Percentiles rank a stretch among this genome's conserved stretches.
Conservation (phyloP, 2,888 invertebrate genomes). For the Pherbina coryleti region DNA sequence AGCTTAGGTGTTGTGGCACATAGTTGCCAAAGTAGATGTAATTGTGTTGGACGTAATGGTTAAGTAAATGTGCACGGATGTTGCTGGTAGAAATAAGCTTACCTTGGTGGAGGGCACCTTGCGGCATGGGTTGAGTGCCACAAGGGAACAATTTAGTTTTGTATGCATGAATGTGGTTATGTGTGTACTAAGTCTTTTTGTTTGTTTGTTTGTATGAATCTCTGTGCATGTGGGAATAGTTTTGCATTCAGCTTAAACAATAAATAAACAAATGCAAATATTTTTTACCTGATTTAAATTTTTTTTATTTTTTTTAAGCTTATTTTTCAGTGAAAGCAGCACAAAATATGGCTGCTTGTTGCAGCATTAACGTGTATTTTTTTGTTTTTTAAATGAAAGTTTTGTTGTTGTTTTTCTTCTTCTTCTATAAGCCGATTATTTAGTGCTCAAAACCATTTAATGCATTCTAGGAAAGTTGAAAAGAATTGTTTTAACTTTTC, state of each 20-base stretch:
- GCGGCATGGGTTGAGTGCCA: conserved; percentile 37
- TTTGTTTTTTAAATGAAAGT: too few species aligned
- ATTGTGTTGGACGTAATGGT: conserved; percentile 11
- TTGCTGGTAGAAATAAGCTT: neutral
- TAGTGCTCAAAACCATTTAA: too few species aligned
- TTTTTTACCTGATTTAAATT: neutral
- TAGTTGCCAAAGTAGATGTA: conserved; percentile 2
- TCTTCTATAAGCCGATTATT: too few species aligned
- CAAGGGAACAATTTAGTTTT: conserved; percentile 54
- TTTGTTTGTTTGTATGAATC: conserved; percentile 13
- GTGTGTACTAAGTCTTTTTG: neutral
- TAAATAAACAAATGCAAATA: neutral
- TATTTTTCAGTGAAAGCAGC: neutral
- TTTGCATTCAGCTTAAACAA: conserved; percentile 17
- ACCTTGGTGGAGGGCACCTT: too few species aligned
- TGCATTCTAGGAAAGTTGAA: too few species aligned
- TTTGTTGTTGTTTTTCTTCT: too few species aligned
- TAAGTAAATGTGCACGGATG: conserved; percentile 6
- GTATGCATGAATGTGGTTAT: neutral
- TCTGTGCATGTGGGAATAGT: conserved; percentile 8
- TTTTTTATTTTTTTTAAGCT: neutral
- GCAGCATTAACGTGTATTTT: too few species aligned
- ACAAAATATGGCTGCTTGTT: neutral
- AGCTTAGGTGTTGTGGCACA: neutral
- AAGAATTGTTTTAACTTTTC: too few species aligned